Conservation (phyloP, 2,797 vertebrate genomes). For the Enteromius afrohamiltoni region DNA sequence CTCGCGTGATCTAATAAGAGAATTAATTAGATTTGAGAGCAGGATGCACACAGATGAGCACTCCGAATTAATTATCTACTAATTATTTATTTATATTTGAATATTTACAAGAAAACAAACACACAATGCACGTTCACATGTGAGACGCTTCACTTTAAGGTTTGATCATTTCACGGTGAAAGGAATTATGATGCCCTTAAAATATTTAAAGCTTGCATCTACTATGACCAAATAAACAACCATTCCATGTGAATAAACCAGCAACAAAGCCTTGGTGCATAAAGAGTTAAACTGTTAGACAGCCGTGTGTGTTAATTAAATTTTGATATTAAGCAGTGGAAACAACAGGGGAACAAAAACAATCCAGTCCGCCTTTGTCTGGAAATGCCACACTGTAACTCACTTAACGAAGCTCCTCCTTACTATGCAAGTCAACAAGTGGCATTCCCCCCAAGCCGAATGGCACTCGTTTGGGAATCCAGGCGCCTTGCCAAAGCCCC, state of each 20-base stretch:
- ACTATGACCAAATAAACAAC: conserved; percentile 50
- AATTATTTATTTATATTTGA: conserved; percentile 44
- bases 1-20: conserved; percentile 38
- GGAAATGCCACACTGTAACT: conserved; percentile 26
- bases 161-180: conserved; percentile 14
- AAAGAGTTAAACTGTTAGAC: conserved; percentile 68
- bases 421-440: conserved; percentile 79
- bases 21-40: conserved; percentile 51
- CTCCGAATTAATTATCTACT: conserved; percentile 31
- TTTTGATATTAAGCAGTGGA: conserved; percentile 49
- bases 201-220: conserved; percentile 55
- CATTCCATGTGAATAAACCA: conserved; percentile 56
- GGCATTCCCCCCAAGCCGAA: conserved; percentile 59
- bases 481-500: conserved; percentile 71
- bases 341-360: conserved; percentile 51
- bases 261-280: conserved; percentile 56
- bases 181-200: not conserved
- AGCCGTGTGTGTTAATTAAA: conserved; percentile 58
- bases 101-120: conserved; percentile 46
- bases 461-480: conserved; percentile 64
- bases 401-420: conserved; percentile 53
- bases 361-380: conserved; percentile 62
- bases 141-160: not conserved
- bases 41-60: conserved; percentile 32
- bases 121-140: not conserved